Evolutionary conservation across 2,113 vertebrate species (phyloP).

Genomic region (Ophiodon elongatus): DNA sequence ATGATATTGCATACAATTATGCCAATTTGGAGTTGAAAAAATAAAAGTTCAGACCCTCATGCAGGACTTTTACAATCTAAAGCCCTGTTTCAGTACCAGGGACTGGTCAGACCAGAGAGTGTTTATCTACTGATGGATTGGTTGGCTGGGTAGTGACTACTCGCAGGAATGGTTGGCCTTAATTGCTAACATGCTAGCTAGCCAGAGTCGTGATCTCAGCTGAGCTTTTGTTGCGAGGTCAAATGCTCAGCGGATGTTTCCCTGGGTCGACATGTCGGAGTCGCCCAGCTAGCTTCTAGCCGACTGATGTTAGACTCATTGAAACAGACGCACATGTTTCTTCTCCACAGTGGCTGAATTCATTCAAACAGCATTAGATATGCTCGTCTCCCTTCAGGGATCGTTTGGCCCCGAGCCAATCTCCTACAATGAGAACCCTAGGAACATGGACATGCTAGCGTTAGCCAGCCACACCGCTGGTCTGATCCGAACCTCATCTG

Average conservation of each 20-base stretch:
- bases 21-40: background rate
- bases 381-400: no score
- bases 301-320: no score
- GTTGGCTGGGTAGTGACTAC: background rate
- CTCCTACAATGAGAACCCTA: no score
- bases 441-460: no score
- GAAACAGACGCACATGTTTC: background rate
- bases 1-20: background rate
- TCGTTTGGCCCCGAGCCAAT: no score
- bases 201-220: background rate
- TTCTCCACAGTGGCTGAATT: no score
- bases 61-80: background rate
- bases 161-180: background rate
- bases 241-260: background rate
- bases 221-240: background rate
- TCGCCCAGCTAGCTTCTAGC: background rate
- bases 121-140: background rate
- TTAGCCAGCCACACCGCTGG: no score
- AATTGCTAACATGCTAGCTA: background rate
- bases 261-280: background rate
- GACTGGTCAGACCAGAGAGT: background rate
- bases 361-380: no score
- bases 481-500: no score
- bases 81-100: background rate
- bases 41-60: conserved; percentile 24